A percentile compares a stretch with the other conserved stretches of the same genome.
phyloP scores from a whole-genome alignment of 2,797 vertebrate species.

The Carcharodon carcharias region DNA sequence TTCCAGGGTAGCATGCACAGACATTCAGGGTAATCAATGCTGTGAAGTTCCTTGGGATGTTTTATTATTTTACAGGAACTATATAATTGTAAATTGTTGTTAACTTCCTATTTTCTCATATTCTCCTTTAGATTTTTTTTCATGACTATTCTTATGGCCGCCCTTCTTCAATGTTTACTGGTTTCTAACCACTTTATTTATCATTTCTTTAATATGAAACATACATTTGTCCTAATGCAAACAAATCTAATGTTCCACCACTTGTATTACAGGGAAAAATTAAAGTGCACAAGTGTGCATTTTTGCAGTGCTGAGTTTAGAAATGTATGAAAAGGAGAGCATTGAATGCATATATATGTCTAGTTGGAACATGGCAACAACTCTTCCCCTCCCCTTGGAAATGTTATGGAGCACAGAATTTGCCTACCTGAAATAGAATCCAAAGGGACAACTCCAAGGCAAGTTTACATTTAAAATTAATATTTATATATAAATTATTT shows the following conservation, averaged over 20 bases:
- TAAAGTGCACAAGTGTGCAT: neutral
- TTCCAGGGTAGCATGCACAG: no score
- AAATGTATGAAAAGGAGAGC: neutral
- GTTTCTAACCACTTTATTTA: neutral
- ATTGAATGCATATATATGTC: neutral
- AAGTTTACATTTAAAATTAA: neutral
- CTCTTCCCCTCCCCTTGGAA: neutral
- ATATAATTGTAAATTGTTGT: neutral
- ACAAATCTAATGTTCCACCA: neutral
- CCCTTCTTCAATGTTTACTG: neutral
- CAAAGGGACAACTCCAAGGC: neutral
- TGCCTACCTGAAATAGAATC: neutral
- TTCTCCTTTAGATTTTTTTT: neutral
- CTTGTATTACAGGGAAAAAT: neutral
- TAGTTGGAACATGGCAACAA: neutral
- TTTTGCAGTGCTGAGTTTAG: neutral
- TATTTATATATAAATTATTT: neutral
- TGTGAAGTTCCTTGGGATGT: neutral
- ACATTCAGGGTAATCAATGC: neutral
- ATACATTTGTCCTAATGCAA: neutral
- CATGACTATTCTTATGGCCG: neutral
- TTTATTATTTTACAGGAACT: neutral
- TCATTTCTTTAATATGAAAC: neutral
- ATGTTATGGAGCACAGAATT: neutral
- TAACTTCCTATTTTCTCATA: neutral